Percentiles rank a stretch among this genome's conserved stretches.
phyloP scores from a whole-genome alignment of 2,888 invertebrate species.

The Philopedon plagiatum region DNA sequence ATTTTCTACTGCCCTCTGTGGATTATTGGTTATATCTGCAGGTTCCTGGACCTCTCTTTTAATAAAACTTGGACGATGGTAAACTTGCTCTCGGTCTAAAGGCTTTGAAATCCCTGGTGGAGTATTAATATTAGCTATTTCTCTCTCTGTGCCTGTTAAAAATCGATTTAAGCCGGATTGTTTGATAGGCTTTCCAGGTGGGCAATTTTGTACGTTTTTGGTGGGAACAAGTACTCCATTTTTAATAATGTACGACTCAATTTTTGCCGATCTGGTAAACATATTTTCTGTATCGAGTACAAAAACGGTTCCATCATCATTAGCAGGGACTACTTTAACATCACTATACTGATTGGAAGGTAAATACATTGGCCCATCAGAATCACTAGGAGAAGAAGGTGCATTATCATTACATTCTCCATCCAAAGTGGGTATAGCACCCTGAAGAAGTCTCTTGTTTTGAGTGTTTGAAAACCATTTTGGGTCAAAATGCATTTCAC shows the following conservation, averaged over 20 bases:
- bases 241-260: slow-evolving; percentile 63
- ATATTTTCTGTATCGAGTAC: slow-evolving; percentile 63
- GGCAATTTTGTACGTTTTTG: slow-evolving; percentile 31
- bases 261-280: slow-evolving; percentile 58
- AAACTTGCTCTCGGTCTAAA: background rate
- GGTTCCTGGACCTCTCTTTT: slow-evolving; percentile 33
- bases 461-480: slow-evolving; percentile 71
- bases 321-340: slow-evolving; percentile 59
- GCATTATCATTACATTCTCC: slow-evolving; percentile 56
- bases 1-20: background rate
- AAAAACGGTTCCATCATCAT: slow-evolving; percentile 64
- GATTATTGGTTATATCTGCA: slow-evolving; percentile 7
- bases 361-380: slow-evolving; percentile 29
- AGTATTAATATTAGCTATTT: slow-evolving; percentile 42
- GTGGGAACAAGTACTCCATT: slow-evolving; percentile 62
- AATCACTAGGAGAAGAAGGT: slow-evolving; percentile 9
- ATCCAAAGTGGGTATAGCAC: slow-evolving; percentile 72
- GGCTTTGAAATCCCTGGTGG: slow-evolving; percentile 27
- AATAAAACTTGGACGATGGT: slow-evolving; percentile 10
- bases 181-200: slow-evolving; percentile 45
- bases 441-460: slow-evolving; percentile 72
- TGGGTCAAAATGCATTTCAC: slow-evolving; percentile 74
- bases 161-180: slow-evolving; percentile 32
- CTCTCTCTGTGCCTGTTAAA: slow-evolving; percentile 26
- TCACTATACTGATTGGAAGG: slow-evolving; percentile 46